Evolutionary conservation across 2,113 vertebrate species (phyloP).

Genomic region (Blennius ocellaris): DNA sequence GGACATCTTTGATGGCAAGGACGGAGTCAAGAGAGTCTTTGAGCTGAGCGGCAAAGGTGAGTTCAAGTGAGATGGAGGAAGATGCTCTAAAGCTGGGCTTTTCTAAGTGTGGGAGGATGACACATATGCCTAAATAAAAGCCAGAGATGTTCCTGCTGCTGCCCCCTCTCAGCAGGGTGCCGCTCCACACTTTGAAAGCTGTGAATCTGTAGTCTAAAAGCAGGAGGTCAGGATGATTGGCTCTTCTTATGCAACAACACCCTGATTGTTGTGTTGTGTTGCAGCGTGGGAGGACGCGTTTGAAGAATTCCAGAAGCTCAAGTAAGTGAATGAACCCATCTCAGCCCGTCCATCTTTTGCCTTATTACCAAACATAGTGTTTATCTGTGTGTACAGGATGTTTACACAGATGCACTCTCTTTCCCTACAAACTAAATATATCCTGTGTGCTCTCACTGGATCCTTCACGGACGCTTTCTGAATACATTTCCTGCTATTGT

Average conservation of each 20-base stretch:
- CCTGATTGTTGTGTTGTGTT: conserved; percentile 30
- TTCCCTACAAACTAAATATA: conserved; percentile 47
- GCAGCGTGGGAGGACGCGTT: conserved; percentile 94
- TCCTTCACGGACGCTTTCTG: conserved; percentile 1
- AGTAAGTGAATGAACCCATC: conserved; percentile 87
- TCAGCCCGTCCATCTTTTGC: conserved; percentile 21
- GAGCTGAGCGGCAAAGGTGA: conserved; percentile 94
- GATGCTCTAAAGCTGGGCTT: neutral
- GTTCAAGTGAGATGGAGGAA: conserved; percentile 30
- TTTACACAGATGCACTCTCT: conserved; percentile 43
- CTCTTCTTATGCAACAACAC: neutral
- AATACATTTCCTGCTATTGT: conserved; percentile 71
- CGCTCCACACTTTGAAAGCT: no score
- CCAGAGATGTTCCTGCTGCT: no score
- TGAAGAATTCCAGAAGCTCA: conserved; percentile 97
- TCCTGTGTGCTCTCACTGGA: conserved; percentile 5
- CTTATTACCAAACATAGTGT: neutral
- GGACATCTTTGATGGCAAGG: conserved; percentile 95
- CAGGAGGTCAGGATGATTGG: neutral
- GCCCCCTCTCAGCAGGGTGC: no score
- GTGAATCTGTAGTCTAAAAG: no score
- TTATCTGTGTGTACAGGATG: conserved; percentile 52
- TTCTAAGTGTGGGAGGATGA: no score
- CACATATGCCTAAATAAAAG: no score
- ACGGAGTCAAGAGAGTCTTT: conserved; percentile 87